Evolutionary conservation across 2,888 invertebrate species (phyloP).

Genomic region (Hypsopygia costalis): DNA sequence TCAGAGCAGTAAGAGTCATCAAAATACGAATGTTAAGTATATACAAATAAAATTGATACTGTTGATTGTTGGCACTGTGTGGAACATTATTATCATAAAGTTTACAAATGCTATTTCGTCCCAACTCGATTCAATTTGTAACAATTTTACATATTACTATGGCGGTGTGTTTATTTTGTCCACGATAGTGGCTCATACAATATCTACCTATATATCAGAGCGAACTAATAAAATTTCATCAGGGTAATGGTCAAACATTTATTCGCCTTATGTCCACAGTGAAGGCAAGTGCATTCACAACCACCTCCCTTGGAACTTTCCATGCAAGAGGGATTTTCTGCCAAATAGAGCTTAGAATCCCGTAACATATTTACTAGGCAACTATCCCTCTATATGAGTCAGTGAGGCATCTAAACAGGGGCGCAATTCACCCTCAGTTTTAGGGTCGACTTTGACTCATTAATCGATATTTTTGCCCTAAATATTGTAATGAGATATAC

Average conservation of each 20-base stretch:
- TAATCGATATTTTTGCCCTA: slow-evolving; percentile 57
- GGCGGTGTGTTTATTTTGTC: too few species aligned
- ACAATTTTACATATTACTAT: too few species aligned
- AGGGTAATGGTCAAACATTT: slow-evolving; percentile 63
- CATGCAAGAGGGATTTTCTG: not conserved
- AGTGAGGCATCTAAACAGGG: slow-evolving; percentile 42
- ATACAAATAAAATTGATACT: too few species aligned
- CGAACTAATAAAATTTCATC: slow-evolving; percentile 32
- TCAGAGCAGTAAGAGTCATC: too few species aligned
- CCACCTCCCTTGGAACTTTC: slow-evolving; percentile 7
- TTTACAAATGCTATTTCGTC: too few species aligned
- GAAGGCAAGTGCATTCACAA: slow-evolving; percentile 34
- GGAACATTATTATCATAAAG: too few species aligned
- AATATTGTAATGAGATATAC: slow-evolving; percentile 29
- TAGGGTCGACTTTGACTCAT: slow-evolving; percentile 48
- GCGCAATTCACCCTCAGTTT: slow-evolving; percentile 45
- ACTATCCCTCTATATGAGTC: slow-evolving; percentile 44
- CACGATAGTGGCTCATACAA: too few species aligned
- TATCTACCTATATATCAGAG: too few species aligned
- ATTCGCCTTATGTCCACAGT: slow-evolving; percentile 31
- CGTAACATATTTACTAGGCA: slow-evolving; percentile 16
- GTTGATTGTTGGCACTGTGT: too few species aligned
- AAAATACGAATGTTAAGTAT: too few species aligned
- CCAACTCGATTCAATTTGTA: too few species aligned
- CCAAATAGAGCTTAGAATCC: slow-evolving; percentile 25